Conservation (phyloP, 2,888 invertebrate species). For the Diabrotica balteata region DNA sequence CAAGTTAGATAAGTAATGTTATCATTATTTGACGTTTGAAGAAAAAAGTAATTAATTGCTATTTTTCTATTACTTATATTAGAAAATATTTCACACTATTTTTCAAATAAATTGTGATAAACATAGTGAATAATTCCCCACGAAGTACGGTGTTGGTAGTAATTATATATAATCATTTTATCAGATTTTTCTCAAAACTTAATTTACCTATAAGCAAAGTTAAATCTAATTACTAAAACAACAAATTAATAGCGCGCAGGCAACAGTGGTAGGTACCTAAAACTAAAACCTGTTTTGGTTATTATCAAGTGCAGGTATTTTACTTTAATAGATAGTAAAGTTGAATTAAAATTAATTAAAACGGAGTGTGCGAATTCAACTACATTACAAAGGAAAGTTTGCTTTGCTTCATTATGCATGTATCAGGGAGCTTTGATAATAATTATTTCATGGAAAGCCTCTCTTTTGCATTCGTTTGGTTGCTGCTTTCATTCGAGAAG, state of each 20-base stretch:
- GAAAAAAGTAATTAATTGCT: too few species aligned
- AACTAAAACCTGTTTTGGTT: slow-evolving; percentile 18
- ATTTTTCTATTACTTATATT: too few species aligned
- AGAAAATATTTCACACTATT: too few species aligned
- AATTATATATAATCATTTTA: too few species aligned
- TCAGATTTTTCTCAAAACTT: too few species aligned
- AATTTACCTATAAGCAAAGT: neutral
- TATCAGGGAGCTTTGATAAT: slow-evolving; percentile 21
- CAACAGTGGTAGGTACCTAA: neutral
- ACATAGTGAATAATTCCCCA: too few species aligned
- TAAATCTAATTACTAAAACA: neutral
- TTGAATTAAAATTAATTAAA: slow-evolving; percentile 33
- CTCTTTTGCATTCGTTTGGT: slow-evolving; percentile 4
- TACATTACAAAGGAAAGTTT: slow-evolving; percentile 28
- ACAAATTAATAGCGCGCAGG: neutral
- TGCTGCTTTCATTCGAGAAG: slow-evolving; percentile 2
- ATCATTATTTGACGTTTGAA: too few species aligned
- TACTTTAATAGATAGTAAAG: slow-evolving; percentile 29
- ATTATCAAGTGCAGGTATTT: slow-evolving; percentile 26
- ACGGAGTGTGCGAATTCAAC: slow-evolving; percentile 27
- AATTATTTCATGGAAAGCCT: slow-evolving; percentile 21
- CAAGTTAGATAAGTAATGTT: too few species aligned
- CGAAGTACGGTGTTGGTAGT: too few species aligned
- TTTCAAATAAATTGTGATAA: too few species aligned
- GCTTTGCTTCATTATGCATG: slow-evolving; percentile 27